Base-by-base conservation (phyloP, 2,113 vertebrate species). In the Leuciscus idus region DNA sequence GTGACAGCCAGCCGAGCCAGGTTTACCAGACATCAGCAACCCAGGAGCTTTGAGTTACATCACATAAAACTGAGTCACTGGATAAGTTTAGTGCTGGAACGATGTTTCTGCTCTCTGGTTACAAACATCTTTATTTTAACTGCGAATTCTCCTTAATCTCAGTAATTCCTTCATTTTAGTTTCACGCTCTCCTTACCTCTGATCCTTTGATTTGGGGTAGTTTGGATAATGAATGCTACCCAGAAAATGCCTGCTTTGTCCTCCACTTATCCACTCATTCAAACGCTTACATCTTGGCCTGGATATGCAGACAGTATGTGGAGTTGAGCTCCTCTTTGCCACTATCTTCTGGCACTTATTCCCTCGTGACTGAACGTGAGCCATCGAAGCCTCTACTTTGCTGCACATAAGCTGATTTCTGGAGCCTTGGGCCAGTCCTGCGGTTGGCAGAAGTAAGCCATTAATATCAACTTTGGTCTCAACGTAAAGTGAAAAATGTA, bases 391-490 rank as follows among this genome's bases (percentile, higher is more conserved):
- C 85, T 59, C 59, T 62, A 39, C 81, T 88, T 89, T 64, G 74
- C 77, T 84, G 55, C 68, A 87, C 82, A 88, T 73, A 75, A 90
- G 85, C 84, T 82, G 89, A 88, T 76, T 68, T 84, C 33, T 86
- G 89, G 84, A 89, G 86, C 80, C 86, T 75, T 23, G 52, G 81
- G 83, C 83, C 48, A 62, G 80, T 66, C 85, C 64, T 84, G 84
- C 17, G 85, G 88, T 89, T 85, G 80, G 88, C 81, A 86, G 87
- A 89, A 88, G 12, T 81, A 85, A 86, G 74, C 88, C 84, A 87
- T 90, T 90, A 90, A 90, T 89, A 87, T 87, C 86, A 83, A 73
- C 87, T 84, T 88, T 85, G 89, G 87, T 87, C 86, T 64, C 66
- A 87, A 87, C 72, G 83, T 85, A 86, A 83, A 88, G 83, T 83